Base-by-base conservation (phyloP, 1,140 invertebrate species). In the Ptiloglossa arizonensis region DNA sequence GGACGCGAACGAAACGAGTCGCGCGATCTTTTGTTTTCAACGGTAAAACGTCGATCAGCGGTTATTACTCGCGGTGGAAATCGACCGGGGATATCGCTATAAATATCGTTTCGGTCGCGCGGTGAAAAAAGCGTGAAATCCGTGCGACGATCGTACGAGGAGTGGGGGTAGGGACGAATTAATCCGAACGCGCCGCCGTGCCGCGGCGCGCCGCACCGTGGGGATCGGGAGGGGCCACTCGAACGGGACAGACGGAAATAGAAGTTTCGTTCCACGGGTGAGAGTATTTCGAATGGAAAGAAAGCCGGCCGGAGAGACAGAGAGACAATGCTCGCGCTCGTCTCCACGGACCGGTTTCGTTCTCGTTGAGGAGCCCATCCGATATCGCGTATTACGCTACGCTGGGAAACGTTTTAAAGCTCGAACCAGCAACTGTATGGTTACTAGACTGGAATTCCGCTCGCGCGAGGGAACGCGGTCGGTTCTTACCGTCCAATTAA, bases 401-500 rank as follows among this genome's bases (percentile, higher is more conserved):
- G 44, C 70, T 74, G 81, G 71, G 70, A 84, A 84, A 83, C 63
- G 22, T 84, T 74, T 80, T 70, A 83, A 80, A 72, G 57, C 63
- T 70, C 59, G 68, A 71, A 80, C 77, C 82, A 44, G 29, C 81
- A 72, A 84, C 82, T 71, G 82, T 82, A 83, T 85, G 85, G 54
- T 87, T 88, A 88, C 87, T 88, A 88, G 87, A 88, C 87, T 87
- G 87, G 85, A 88, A 86, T 88, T 88, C 87, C 87, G 87, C 83
- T 81, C 46, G 27, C 52, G 69, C 54, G 50, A 41, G 83, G 77
- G 72, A 76, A 72, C 80, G 56, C 24, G 71, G 56, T 60, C 27
- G 64, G 59, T 35, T 85, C 73, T 85, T 81, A 67, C 83, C 82
- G 52, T 70, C 83, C 74, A 86, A 86, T 86, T 86, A 86, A 86